Base-by-base conservation (phyloP, 2,797 vertebrate species). In the Jordanella pulchra region DNA sequence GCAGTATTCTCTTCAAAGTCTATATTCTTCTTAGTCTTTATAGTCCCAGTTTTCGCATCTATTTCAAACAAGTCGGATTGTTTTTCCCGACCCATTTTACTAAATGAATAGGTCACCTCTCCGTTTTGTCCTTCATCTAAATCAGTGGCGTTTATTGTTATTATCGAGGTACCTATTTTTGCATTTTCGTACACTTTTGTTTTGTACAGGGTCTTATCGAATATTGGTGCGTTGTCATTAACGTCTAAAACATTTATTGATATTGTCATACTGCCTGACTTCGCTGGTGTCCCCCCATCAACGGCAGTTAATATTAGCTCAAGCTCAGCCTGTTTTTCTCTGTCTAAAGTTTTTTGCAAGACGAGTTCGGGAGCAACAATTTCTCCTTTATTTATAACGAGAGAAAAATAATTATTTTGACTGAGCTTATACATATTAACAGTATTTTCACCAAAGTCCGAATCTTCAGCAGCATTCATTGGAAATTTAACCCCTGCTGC, bases 371-470 rank as follows among this genome's bases (percentile, higher is more conserved):
- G 55, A 0, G 82, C 76, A 0, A 71, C 32, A 42, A 10, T 80
- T 0, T 88, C 78, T 7, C 83, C 82, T 71, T 55, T 91, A 0
- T 73, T 76, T 27, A 72, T 94, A 0, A 0, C 92, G 0, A 97
- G 84, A 0, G 93, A 92, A 50, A 98, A 97, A 44, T 95, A 89
- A 0, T 92, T 85, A 0, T 93, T 97, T n/a, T 88, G 83, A 27
- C 93, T 96, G 1, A 97, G 91, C 18, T 86, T 93, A 73, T 97
- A 97, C 0, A 79, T 90, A 67, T 94, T 92, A 5, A 97, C 84
- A 0, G 94, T 87, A 51, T 97, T 96, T 81, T 75, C 81, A 0
- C 95, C 95, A 13, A 94, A 88, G 0, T 98, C 96, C 0, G 93
- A 88, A 12, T 97, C 96, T 7, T 92, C 74, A 21, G 95, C 96